A percentile compares a stretch with the other conserved stretches of the same genome.
Conservation (phyloP, 1,140 invertebrate species). For the Euglossa dilemma region DNA sequence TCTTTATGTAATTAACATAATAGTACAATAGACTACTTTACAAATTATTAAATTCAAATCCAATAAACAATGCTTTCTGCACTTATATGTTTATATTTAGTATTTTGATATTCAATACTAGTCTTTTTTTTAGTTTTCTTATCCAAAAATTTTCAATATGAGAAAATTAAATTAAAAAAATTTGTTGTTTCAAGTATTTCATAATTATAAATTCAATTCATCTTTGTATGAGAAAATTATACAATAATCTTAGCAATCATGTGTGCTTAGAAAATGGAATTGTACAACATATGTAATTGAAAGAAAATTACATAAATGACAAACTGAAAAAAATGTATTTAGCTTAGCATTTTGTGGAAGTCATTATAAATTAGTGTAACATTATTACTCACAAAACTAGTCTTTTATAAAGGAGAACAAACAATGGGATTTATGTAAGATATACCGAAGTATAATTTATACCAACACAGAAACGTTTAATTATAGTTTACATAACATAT, state of each 20-base stretch:
- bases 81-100: constrained; percentile 1
- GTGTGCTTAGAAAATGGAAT: constrained; percentile 47
- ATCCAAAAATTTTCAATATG: background rate
- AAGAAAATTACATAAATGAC: constrained; percentile 2
- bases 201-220: constrained; percentile 9
- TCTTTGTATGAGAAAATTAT: background rate
- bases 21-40: background rate
- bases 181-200: background rate
- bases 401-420: constrained; percentile 31
- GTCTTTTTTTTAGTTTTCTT: background rate
- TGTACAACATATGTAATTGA: constrained; percentile 41
- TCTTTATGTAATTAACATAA: background rate
- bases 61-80: background rate
- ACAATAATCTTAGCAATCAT: constrained; percentile 25
- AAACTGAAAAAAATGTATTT: constrained; percentile 1
- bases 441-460: constrained; percentile 38
- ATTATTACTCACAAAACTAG: constrained; percentile 33
- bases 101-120: constrained; percentile 10
- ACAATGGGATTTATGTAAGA: background rate
- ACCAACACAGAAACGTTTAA: background rate
- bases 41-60: background rate
- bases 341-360: constrained; percentile 15
- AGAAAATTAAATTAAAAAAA: background rate
- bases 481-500: background rate
- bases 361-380: constrained; percentile 3